These are phyloP conservation scores for Pocillopora grandis DNA, from an alignment of 92 coral and sea anemone genomes.

Conservation along the genomic window DNA sequence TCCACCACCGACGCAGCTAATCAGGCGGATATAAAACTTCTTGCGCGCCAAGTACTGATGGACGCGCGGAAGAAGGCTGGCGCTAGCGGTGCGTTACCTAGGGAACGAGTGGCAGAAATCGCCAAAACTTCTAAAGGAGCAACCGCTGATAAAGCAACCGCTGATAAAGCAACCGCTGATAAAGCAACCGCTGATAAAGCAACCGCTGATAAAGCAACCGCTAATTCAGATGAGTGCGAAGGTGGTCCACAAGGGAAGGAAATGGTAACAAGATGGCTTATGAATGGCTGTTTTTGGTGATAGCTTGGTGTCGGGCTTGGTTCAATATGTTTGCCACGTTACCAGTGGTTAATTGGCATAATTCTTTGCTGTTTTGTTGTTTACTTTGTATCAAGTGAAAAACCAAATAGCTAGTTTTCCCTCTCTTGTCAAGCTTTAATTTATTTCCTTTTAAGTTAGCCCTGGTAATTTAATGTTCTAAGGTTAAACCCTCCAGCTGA, in stretches of 20 bases:
- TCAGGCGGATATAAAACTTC: slow-evolving; percentile 74
- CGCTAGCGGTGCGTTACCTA: slow-evolving; percentile 81
- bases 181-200: background rate
- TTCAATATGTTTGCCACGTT: background rate
- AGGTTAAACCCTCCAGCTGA: no score
- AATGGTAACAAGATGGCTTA: background rate
- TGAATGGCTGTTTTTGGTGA: background rate
- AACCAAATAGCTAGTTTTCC: no score
- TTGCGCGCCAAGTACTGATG: slow-evolving; percentile 90
- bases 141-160: slow-evolving; percentile 7
- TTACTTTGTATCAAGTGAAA: no score
- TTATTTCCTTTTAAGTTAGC: no score
- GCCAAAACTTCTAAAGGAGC: slow-evolving; percentile 27
- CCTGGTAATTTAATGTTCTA: no score
- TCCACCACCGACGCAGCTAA: slow-evolving; percentile 34
- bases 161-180: background rate
- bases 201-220: slow-evolving; percentile 11
- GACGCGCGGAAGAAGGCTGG: slow-evolving; percentile 93
- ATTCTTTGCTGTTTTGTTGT: no score
- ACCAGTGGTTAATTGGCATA: no score
- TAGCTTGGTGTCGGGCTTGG: background rate
- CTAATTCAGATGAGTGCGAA: background rate
- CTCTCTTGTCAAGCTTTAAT: no score
- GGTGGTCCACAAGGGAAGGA: background rate
- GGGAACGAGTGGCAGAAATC: slow-evolving; percentile 75